Evolutionary conservation across 2,113 vertebrate genomes (phyloP), one percentile per base, ranked within the genome.

Genomic region (Pangasianodon hypophthalmus): DNA sequence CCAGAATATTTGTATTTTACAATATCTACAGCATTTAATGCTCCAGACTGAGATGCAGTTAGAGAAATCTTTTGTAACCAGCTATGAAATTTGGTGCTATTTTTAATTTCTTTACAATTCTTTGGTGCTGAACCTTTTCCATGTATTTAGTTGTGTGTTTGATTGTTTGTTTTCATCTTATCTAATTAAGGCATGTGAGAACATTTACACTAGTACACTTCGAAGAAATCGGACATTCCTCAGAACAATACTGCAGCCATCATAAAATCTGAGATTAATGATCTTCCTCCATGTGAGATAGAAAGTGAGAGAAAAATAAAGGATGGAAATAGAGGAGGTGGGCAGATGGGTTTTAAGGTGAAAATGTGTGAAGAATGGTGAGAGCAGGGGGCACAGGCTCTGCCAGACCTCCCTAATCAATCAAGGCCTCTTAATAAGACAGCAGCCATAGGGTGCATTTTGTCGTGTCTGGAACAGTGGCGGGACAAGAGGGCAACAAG

Each of bases 401-500:
- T 86, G 79, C 85, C 86, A 88, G 83, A 89, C 69, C 58, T 32
- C 48, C 48, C 86, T 89, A 90, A 92, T 91, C 89, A 90, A 89
- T 91, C 92, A 90, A 67, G 54, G 29, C 87, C 56, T 64, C 56
- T 83, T 83, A 92, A 88, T 89, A 90, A 89, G 83, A 87, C 89
- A 91, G 80, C 75, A 84, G 88, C 60, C 88, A 46, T 88, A 62
- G 80, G 73, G 87, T 86, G 89, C 85, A 26, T 67, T 69, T 84
- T n/a, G 26, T 87, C 79, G 46, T 88, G 87, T 91, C 90, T 91
- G 67, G 85, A 79, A 89, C 73, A 77, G 75, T 13, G 79, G 85
- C 4, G 21, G 73, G 9, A 44, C 11, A 62, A 62, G 18, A 84
- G 26, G 58, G 54, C 37, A 56, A 46, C 32, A 44, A 44, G 83